Evolutionary conservation across 2,888 invertebrate species (phyloP), one percentile per base, ranked within the genome.

Genomic region (Thymelicus lineola): DNA sequence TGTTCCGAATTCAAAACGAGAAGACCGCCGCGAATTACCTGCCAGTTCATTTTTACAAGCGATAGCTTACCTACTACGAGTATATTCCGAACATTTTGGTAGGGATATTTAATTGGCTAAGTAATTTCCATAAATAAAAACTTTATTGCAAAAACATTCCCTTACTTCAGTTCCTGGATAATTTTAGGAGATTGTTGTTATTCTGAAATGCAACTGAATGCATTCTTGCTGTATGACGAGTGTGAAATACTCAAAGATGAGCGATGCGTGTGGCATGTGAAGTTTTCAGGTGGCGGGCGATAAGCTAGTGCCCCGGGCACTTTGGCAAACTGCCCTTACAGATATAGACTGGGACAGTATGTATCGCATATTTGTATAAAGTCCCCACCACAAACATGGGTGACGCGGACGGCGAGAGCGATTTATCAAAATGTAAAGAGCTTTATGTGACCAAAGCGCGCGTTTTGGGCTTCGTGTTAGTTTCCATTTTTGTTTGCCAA

Each of bases 241-340:
- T 60, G 70, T 66, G 58, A 58, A 55, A 17, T 38, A 17, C 10
- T 42, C 15, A n/a, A 64, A 65, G 72, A 73, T 77, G 72, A 72
- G 72, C 45, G 75, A 76, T 79, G 75, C 74, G 74, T 75, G 62
- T 66, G 72, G 73, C 72, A 76, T 70, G 76, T 75, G 75, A 77
- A 79, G 75, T 76, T 82, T 88, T 88, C 88, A 87, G 87, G 87
- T 88, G 88, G 86, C 87, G 81, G 81, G 77, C 81, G 85, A 88
- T 86, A 86, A 84, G 83, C 66, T 36, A 20, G 72, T 69, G 61
- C 74, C 77, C 88, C 84, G 83, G 86, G 85, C 80, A 79, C 74
- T 81, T 84, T 92, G 91, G 91, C 91, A 91, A 46, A 15, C 67
- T 90, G 91, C 91, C 91, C 84, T 89, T 77, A 89, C 91, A 85